phyloP scores from a whole-genome alignment of 2,113 vertebrate genomes.

The Dolichotis patagonum region DNA sequence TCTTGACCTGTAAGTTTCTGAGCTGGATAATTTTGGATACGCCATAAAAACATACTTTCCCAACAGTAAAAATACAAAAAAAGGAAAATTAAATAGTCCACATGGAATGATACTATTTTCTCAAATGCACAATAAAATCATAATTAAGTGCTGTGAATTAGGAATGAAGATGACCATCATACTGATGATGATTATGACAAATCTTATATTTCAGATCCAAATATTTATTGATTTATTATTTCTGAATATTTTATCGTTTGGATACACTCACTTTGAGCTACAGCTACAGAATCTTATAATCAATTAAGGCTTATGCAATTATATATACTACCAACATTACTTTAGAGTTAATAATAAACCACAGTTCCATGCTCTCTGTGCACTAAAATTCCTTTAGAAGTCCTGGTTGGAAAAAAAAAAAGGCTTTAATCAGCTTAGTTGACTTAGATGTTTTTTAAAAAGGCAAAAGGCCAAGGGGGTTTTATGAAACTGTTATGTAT shows the following conservation, averaged over 20 bases:
- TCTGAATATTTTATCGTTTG: neutral
- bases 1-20: neutral
- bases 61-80: neutral
- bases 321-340: neutral
- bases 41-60: neutral
- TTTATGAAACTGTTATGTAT: neutral
- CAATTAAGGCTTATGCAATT: neutral
- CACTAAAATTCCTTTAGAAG: neutral
- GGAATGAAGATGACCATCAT: neutral
- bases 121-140: neutral
- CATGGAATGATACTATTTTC: neutral
- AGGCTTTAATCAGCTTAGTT: constrained; percentile 66
- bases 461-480: constrained; percentile 24
- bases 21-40: neutral
- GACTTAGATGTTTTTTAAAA: constrained; percentile 49
- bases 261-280: neutral
- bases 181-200: neutral
- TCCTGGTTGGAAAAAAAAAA: neutral
- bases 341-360: constrained; percentile 24
- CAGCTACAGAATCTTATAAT: neutral
- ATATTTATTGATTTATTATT: neutral
- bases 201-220: neutral
- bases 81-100: neutral
- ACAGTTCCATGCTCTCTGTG: neutral
- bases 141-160: neutral